Base-by-base conservation (phyloP, 2,888 invertebrate genomes). In the Panzeria rudis region DNA sequence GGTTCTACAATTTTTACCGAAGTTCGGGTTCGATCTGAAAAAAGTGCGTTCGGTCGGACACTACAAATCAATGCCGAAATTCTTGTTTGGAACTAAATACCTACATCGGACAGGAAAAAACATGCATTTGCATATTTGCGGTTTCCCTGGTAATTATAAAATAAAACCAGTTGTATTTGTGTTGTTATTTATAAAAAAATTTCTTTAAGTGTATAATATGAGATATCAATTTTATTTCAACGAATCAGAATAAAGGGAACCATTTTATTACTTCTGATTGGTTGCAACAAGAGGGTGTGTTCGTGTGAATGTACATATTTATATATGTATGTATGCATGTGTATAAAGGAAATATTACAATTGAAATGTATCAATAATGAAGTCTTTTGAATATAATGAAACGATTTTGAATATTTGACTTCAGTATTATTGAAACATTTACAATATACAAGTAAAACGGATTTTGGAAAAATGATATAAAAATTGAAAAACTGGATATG, bases 371-470 rank as follows among this genome's bases (percentile, higher is more conserved):
- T 64, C 62, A 78, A 50, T 56, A 78, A 72, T 38, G 41, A 69
- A 77, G 56, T 44, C 64, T 80, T 52, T 23, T 15, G 35, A 71
- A 59, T 78, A 64, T 75, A 79, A 77, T 64, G 47, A 71, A 85
- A 61, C 8, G 23, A 59, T 62, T 64, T 85, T 69, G 20, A 82
- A 61, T 69, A 61, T 71, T 61, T 61, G 20, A 59, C 9, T 75
- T 84, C 75, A 86, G 79, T 79, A 75, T 77, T 84, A 66, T 44
- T 75, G 32, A 75, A 62, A 71, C 79, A 61, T 61, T 75, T 73
- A 32, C 20, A 77, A 64, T 71, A 41, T 25, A 62, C 69, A 54
- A 56, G 69, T 59, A 41, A 47, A 73, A 73, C 75, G 79, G 32
- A 9, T 50, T 56, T 23, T 50, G 56, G 29, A 71, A 47, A 71